Evolutionary conservation across 2,797 vertebrate species (phyloP), one percentile per base, ranked within the genome.

Genomic region (Danio aesculapii): DNA sequence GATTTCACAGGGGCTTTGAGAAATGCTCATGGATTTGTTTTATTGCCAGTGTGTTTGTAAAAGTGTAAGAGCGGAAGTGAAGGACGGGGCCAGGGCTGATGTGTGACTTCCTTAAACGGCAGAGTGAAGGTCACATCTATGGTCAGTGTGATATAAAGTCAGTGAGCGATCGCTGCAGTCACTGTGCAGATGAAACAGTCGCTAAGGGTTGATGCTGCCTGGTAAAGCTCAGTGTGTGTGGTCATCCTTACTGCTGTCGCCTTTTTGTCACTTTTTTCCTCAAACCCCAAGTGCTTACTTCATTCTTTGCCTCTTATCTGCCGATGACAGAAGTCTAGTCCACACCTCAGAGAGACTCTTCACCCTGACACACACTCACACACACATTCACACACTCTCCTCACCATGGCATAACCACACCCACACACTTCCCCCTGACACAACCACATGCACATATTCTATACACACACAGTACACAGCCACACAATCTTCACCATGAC

Each of bases 231-330:
- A 58, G 69, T 47, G 50, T 47, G 50, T 79, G 68, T 79, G 67
- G 67, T 71, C 69, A 80, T 80, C 61, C 43, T 73, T 66, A 72
- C 47, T 12, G 77, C 77, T 72, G 69, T 72, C 19, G 0, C 47
- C 17, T 19, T 74, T 66, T 58, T 58, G 77, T 44, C 17, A 11
- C 30, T 52, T 79, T 69, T 47, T 66, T 72, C 46, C n/a, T 81
- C 61, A 81, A 81, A 74, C 41, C 70, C 61, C 70, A 66, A 74
- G 79, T 66, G 61, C 43, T 79, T 55, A 46, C 68, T 72, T 61
- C 58, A 71, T 79, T 79, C 58, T 71, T 52, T 30, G 39, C 49
- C 63, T 79, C 77, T 72, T 72, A 81, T 81, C 69, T 81, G 19
- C 62, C 6, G 4, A 49, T 66, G 62, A 81, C 79, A 81, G 70